Conservation (phyloP, 2,797 vertebrate genomes). For the Ptychadena robeensis region DNA sequence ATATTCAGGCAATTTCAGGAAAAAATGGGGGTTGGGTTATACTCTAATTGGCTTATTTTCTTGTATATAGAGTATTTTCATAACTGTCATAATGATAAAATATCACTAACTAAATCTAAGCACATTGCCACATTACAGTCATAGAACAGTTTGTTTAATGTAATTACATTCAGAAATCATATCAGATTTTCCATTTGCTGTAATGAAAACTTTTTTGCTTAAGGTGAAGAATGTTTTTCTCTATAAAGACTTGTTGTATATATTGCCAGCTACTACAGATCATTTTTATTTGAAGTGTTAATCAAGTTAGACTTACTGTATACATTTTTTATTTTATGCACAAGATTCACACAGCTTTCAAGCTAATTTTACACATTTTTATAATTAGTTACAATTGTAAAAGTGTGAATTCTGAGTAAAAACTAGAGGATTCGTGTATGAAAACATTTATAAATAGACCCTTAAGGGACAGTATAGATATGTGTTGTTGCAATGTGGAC, state of each 20-base stretch:
- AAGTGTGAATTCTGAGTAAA: no score
- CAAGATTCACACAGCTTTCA: no score
- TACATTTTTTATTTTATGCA: neutral
- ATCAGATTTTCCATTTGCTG: conserved; percentile 30
- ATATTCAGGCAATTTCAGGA: no score
- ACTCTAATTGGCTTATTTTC: no score
- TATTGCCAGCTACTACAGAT: conserved; percentile 18
- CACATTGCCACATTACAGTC: conserved; percentile 15
- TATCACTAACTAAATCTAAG: conserved; percentile 20
- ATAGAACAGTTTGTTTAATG: conserved; percentile 25
- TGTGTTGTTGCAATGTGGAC: no score
- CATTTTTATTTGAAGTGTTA: conserved; percentile 28
- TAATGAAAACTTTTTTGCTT: conserved; percentile 42
- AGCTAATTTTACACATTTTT: no score
- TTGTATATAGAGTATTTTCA: no score
- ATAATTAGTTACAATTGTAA: no score
- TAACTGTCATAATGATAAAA: conserved; percentile 20
- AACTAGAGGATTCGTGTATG: no score
- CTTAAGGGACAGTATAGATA: no score
- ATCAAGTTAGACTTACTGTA: conserved; percentile 28
- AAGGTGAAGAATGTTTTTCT: conserved; percentile 30
- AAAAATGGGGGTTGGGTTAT: no score
- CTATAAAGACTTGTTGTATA: conserved; percentile 7
- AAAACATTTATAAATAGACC: no score
- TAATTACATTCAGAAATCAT: neutral